phyloP scores from a whole-genome alignment of 2,888 invertebrate genomes.

The Mycalesis mineus region DNA sequence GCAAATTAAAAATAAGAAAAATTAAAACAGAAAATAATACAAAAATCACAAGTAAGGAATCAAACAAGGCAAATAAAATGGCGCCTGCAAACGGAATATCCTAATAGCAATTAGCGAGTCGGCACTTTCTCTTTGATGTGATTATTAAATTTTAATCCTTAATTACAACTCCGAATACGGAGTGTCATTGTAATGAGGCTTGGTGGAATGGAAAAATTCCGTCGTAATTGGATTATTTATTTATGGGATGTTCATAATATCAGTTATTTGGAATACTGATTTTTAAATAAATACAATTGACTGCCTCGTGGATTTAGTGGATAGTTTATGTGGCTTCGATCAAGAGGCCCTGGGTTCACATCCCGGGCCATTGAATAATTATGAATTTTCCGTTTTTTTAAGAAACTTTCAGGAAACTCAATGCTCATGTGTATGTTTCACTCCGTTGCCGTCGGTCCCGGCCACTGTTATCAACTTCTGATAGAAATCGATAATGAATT shows the following conservation, averaged over 20 bases:
- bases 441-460: too few species aligned
- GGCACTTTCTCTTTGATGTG: constrained; percentile 26
- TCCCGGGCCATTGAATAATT: too few species aligned
- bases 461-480: too few species aligned
- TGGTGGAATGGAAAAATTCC: neutral
- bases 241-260: neutral
- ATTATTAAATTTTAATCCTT: constrained; percentile 30
- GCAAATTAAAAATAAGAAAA: neutral
- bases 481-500: too few species aligned
- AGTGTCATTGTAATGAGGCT: constrained; percentile 15
- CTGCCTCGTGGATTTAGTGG: too few species aligned
- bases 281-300: too few species aligned
- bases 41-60: constrained; percentile 4
- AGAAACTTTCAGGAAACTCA: too few species aligned
- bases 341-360: too few species aligned
- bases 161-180: constrained; percentile 15
- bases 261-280: neutral
- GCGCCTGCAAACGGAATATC: constrained; percentile 9
- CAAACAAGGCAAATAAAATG: constrained; percentile 17
- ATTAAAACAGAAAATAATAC: neutral
- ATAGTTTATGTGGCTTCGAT: too few species aligned
- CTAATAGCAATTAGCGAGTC: constrained; percentile 24
- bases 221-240: neutral
- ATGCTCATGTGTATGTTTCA: too few species aligned
- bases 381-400: too few species aligned